Evolutionary conservation across 2,113 vertebrate genomes (phyloP).

Genomic region (Pipa parva): DNA sequence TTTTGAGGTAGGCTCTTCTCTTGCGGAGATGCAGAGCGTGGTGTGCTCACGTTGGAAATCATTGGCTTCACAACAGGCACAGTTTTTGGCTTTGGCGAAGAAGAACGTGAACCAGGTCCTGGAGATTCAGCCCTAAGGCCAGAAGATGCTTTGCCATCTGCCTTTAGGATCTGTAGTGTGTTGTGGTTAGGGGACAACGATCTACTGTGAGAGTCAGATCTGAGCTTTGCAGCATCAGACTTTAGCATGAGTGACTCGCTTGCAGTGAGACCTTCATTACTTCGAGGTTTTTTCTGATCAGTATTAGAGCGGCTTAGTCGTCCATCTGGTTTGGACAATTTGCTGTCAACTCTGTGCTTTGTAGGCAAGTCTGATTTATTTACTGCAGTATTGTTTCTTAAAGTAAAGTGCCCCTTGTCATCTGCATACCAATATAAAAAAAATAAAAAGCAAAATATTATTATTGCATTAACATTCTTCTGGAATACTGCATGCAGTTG

Average conservation of each 20-base stretch:
- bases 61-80: constrained; percentile 73
- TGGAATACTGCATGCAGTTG: constrained; percentile 45
- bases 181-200: constrained; percentile 97
- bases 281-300: constrained; percentile 80
- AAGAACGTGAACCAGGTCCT: constrained; percentile 81
- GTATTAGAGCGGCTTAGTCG: constrained; percentile 70
- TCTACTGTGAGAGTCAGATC: constrained; percentile 92
- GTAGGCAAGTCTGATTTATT: constrained; percentile 69
- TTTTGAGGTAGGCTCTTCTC: constrained; percentile 87
- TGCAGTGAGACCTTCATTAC: constrained; percentile 76
- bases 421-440: constrained; percentile 64
- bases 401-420: constrained; percentile 78
- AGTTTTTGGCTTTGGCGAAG: constrained; percentile 89
- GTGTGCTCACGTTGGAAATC: constrained; percentile 75
- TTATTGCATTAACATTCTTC: constrained; percentile 24
- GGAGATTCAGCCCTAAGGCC: constrained; percentile 86
- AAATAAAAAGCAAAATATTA: background rate
- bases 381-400: constrained; percentile 72
- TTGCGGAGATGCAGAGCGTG: constrained; percentile 78
- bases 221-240: constrained; percentile 88
- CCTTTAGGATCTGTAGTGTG: constrained; percentile 89
- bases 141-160: constrained; percentile 76
- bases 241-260: constrained; percentile 89
- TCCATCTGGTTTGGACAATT: constrained; percentile 78
- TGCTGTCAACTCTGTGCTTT: constrained; percentile 82